phyloP scores from a whole-genome alignment of 2,888 invertebrate species.

The Agriopis aurantiaria region DNA sequence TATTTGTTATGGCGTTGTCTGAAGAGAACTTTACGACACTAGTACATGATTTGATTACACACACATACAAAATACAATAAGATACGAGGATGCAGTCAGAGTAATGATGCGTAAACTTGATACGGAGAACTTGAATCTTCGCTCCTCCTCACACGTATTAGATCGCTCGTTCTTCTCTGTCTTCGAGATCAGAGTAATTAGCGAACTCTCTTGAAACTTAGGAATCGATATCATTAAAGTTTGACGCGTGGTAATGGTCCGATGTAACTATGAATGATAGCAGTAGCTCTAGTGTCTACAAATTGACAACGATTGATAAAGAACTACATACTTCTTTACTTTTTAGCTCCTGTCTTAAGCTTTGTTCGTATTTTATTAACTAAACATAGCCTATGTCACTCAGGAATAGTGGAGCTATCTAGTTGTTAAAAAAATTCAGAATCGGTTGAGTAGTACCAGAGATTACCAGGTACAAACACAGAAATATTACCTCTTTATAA shows the following conservation, averaged over 20 bases:
- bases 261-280: conserved; percentile 22
- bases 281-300: conserved; percentile 12
- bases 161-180: conserved; percentile 31
- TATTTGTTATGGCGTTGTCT: not conserved
- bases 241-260: conserved; percentile 55
- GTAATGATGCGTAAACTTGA: conserved; percentile 71
- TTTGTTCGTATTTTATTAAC: no score
- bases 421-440: no score
- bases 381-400: no score
- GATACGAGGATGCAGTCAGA: conserved; percentile 48
- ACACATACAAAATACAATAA: conserved; percentile 48
- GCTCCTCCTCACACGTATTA: conserved; percentile 41
- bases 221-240: conserved; percentile 68
- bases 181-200: conserved; percentile 53
- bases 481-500: no score
- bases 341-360: no score
- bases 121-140: conserved; percentile 52
- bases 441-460: no score
- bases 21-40: not conserved
- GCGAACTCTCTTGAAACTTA: conserved; percentile 61
- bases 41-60: not conserved
- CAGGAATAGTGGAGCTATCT: no score
- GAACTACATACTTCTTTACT: no score
- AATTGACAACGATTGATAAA: no score
- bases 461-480: no score